Percentiles rank a stretch among this genome's conserved stretches.
Conservation (phyloP, 2,888 invertebrate genomes). For the Caenorhabditis macrosperma region DNA sequence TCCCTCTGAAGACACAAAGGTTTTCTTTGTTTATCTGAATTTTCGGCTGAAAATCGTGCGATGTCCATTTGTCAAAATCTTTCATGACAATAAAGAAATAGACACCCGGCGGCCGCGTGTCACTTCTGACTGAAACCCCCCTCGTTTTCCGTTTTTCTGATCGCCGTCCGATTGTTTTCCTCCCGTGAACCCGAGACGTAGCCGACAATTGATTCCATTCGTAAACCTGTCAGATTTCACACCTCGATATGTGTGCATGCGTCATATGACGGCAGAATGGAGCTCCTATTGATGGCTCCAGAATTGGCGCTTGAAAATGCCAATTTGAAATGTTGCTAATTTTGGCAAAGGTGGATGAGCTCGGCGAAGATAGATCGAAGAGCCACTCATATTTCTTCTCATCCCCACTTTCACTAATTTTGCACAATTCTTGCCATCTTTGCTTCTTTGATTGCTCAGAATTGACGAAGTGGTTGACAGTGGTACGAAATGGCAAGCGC, state of each 20-base stretch:
- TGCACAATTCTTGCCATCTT: neutral
- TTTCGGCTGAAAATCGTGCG: too few relatives aligned
- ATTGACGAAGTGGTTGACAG: constrained; percentile 25
- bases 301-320: too few relatives aligned
- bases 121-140: too few relatives aligned
- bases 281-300: neutral
- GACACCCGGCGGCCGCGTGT: too few relatives aligned
- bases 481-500: constrained; percentile 9
- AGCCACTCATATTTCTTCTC: neutral
- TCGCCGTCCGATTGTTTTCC: constrained; percentile 2
- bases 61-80: too few relatives aligned
- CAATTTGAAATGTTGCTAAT: too few relatives aligned
- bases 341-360: too few relatives aligned
- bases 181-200: neutral
- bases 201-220: neutral
- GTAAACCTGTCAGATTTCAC: constrained; percentile 17
- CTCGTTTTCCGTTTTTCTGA: too few relatives aligned
- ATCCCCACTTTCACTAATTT: constrained; percentile 22
- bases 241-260: constrained; percentile 5
- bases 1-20: too few relatives aligned
- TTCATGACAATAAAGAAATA: too few relatives aligned
- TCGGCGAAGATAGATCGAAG: too few relatives aligned
- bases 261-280: neutral
- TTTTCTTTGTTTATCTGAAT: too few relatives aligned
- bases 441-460: constrained; percentile 3